Conservation (phyloP, 2,797 vertebrate genomes). For the Huso huso region DNA sequence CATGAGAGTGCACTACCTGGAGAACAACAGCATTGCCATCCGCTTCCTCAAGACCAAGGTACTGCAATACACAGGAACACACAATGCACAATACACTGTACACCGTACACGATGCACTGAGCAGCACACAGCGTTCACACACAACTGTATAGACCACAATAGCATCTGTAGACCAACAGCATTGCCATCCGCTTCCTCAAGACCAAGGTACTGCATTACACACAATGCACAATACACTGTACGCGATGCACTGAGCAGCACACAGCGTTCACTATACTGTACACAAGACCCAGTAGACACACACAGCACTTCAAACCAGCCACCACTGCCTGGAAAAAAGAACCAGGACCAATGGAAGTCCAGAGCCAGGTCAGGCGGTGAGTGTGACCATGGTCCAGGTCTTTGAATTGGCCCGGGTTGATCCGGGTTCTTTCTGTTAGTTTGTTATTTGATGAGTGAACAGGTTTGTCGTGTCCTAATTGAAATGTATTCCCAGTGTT, state of each 20-base stretch:
- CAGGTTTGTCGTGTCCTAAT: too few species aligned
- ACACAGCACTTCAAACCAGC: neutral
- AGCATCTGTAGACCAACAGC: too few species aligned
- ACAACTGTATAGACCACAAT: too few species aligned
- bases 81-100: neutral
- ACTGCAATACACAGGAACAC: neutral
- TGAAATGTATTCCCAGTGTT: too few species aligned
- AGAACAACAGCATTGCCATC: constrained; percentile 84
- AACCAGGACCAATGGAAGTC: too few species aligned
- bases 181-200: constrained; percentile 79
- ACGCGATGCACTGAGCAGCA: neutral
- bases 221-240: neutral
- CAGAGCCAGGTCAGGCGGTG: too few species aligned
- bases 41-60: constrained; percentile 80
- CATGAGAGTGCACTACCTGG: constrained; percentile 75
- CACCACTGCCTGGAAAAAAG: too few species aligned
- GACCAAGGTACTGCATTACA: constrained; percentile 55
- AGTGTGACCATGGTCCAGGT: too few species aligned
- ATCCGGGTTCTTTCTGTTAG: too few species aligned
- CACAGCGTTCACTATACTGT: neutral
- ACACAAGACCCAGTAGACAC: too few species aligned
- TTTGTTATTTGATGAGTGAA: too few species aligned
- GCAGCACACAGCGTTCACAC: neutral
- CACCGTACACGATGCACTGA: neutral
- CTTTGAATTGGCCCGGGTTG: too few species aligned